phyloP scores from a whole-genome alignment of 1,140 invertebrate genomes.

The Pollicipes pollicipes region DNA sequence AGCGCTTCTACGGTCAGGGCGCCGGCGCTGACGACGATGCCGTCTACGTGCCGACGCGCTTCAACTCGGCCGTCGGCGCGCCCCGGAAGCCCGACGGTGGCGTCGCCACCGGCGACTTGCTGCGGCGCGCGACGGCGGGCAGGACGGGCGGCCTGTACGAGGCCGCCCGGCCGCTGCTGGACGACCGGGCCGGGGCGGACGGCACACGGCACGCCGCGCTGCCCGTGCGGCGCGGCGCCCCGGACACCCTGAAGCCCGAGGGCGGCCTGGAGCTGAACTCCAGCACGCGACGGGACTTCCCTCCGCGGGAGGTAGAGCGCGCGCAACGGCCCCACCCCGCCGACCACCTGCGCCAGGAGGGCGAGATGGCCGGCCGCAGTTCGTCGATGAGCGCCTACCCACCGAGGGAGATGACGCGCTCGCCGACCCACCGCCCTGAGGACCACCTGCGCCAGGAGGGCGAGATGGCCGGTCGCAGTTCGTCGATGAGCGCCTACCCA shows the following conservation, averaged over 20 bases:
- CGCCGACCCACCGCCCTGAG: too few relatives aligned
- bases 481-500: too few relatives aligned
- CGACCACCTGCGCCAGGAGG: constrained; percentile 36
- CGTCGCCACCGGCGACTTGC: background rate
- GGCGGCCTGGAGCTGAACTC: background rate
- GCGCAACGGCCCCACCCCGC: background rate
- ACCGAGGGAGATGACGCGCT: too few relatives aligned
- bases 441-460: constrained; percentile 38
- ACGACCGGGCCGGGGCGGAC: background rate
- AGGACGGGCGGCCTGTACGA: background rate
- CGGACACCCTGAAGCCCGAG: background rate
- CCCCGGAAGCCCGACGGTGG: background rate
- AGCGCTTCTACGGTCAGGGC: constrained; percentile 3
- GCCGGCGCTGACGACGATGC: background rate
- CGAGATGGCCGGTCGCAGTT: constrained; percentile 22
- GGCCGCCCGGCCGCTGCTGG: background rate
- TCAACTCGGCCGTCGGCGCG: background rate
- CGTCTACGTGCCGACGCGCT: background rate
- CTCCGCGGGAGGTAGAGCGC: background rate
- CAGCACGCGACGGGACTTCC: background rate
- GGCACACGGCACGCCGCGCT: background rate
- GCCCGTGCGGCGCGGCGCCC: too few relatives aligned
- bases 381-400: too few relatives aligned
- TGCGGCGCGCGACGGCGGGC: background rate
- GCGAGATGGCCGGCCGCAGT: constrained; percentile 25